Evolutionary conservation across 2,888 invertebrate species (phyloP).

Genomic region (Noctua janthe): DNA sequence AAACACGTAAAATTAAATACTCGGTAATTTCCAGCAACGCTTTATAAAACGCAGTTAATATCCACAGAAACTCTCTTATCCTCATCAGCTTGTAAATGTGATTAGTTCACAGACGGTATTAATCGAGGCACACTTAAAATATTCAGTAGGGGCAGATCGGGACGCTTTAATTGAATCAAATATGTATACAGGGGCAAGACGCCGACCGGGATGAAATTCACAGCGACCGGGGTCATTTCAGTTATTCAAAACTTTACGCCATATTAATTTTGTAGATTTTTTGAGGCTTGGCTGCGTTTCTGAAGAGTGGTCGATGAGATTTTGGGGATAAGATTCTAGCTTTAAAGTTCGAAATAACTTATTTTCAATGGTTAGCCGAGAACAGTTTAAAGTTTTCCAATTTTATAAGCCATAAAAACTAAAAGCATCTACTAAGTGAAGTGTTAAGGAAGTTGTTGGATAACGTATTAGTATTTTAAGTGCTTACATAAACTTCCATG

Average conservation of each 20-base stretch:
- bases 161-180: conserved; percentile 69
- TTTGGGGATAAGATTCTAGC: neutral
- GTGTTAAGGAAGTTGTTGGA: conserved; percentile 1
- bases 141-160: conserved; percentile 58
- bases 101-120: conserved; percentile 53
- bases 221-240: conserved; percentile 59
- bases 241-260: conserved; percentile 65
- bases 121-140: conserved; percentile 58
- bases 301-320: neutral
- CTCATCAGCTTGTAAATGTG: conserved; percentile 46
- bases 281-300: conserved; percentile 19
- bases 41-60: conserved; percentile 16
- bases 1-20: neutral
- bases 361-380: neutral
- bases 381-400: neutral
- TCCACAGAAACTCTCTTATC: conserved; percentile 5
- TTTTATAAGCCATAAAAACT: conserved; percentile 10
- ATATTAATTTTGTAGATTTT: conserved; percentile 60
- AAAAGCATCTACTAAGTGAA: conserved; percentile 19
- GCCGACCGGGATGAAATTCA: conserved; percentile 42
- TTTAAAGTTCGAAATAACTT: neutral
- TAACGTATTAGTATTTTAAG: conserved; percentile 8
- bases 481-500: neutral
- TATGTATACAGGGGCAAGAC: conserved; percentile 57
- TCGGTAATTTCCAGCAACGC: neutral